A percentile compares a stretch with the other conserved stretches of the same genome.
phyloP scores from a whole-genome alignment of 1,140 invertebrate genomes.

The Drosophila athabasca region DNA sequence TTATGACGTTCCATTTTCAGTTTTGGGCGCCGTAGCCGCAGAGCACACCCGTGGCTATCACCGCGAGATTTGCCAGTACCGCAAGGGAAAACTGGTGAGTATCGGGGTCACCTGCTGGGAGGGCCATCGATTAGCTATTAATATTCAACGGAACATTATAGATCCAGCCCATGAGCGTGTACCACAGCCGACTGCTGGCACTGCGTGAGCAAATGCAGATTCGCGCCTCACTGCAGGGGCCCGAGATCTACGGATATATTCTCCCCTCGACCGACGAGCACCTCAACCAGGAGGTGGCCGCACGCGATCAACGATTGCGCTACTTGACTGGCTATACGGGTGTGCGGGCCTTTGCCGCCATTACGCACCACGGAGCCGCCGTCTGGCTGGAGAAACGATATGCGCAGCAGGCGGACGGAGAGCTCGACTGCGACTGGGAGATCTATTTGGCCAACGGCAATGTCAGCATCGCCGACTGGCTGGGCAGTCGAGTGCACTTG shows the following conservation, averaged over 20 bases:
- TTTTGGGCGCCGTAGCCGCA: constrained; percentile 32
- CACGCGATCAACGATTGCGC: constrained; percentile 90
- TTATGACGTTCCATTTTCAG: constrained; percentile 37
- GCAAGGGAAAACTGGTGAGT: constrained; percentile 68
- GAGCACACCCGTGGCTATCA: constrained; percentile 61
- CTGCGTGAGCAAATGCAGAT: constrained; percentile 88
- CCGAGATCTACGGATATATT: constrained; percentile 89
- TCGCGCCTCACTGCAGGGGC: constrained; percentile 86
- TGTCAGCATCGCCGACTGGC: constrained; percentile 87
- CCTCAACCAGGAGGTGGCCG: constrained; percentile 88
- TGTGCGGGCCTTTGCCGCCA: constrained; percentile 90
- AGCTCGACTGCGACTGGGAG: constrained; percentile 92
- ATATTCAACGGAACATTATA: constrained; percentile 8
- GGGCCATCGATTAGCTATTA: too few relatives aligned
- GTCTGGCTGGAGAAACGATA: constrained; percentile 96
- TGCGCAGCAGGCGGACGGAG: constrained; percentile 89
- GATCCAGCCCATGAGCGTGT: constrained; percentile 78
- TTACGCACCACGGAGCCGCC: constrained; percentile 90
- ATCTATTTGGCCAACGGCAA: constrained; percentile 90
- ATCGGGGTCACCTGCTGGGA: neutral
- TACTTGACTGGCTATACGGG: constrained; percentile 96
- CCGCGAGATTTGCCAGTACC: constrained; percentile 73
- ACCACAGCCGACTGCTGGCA: constrained; percentile 84
- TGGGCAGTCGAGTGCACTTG: constrained; percentile 87
- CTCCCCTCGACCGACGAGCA: constrained; percentile 92